Base-by-base conservation (phyloP, 2,797 vertebrate species). In the Sebastes diaconus region DNA sequence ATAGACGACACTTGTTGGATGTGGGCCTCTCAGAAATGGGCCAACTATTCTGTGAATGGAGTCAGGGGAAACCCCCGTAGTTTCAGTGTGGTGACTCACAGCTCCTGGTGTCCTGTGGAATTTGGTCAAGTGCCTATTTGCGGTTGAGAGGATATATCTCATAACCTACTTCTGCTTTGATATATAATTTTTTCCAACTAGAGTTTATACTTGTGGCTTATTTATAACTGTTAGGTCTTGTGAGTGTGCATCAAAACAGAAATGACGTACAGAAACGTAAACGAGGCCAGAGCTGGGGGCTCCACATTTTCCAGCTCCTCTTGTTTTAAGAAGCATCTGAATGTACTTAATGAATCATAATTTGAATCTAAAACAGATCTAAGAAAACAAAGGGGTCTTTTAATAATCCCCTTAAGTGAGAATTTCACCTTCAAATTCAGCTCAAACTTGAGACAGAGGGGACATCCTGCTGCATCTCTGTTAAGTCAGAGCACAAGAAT, bases 21-120 rank as follows among this genome's bases (percentile, higher is more conserved):
- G 83, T 70, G 77, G 86, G 90, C 87, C 92, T 79, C 87, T 73
- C 39, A 14, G 76, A 87, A 87, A 68, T 60, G 64, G 64, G 86
- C 85, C 87, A 91, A 88, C 80, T 91, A 87, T 92, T 88, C 86
- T 85, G 86, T 91, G 93, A 94, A 93, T 90, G 91, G 86, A 90
- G 87, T 83, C 57, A 4, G 30, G 89, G 94, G 90, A 92, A 94
- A 94, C 83, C 94, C 94, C 93, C 89, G 84, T 91, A 89, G 90
- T 95, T 93, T 93, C 91, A 84, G 83, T 63, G 73, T 58, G 63
- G 88, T 95, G 93, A 95, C 92, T 94, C 93, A 94, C 88, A 73
- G 83, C 90, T 91, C 88, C 86, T 91, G 87, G 87, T 93, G 91
- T 93, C 90, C 88, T 92, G 90, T 93, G 94, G 93, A 94, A 94